A percentile compares a stretch with the other conserved stretches of the same genome.
Conservation (phyloP, 37 sponge, comb jelly and placozoan species). For the Spongia lamella region DNA sequence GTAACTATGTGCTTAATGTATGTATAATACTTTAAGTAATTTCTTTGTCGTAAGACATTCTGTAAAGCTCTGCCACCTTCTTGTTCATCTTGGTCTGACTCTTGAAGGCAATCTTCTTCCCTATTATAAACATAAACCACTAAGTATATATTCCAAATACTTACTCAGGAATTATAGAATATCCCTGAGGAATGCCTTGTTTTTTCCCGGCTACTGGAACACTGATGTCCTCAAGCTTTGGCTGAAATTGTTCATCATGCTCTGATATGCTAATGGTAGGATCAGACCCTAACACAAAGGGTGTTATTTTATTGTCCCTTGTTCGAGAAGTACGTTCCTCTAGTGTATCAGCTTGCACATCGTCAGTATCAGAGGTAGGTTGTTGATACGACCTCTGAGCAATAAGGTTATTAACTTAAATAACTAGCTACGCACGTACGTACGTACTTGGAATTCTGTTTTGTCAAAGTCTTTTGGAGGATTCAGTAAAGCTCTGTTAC, state of each 20-base stretch:
- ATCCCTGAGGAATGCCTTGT: slow-evolving; percentile 15
- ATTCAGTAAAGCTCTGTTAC: slow-evolving; percentile 43
- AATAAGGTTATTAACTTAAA: neutral
- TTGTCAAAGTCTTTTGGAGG: slow-evolving; percentile 13
- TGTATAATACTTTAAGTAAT: slow-evolving; percentile 30
- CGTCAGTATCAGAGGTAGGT: too few relatives aligned
- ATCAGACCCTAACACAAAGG: slow-evolving; percentile 73
- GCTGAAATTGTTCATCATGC: slow-evolving; percentile 39
- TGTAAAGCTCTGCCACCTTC: slow-evolving; percentile 22
- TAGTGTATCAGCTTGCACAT: too few relatives aligned
- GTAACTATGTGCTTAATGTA: neutral
- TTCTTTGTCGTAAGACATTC: slow-evolving; percentile 49
- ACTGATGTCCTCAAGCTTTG: slow-evolving; percentile 25
- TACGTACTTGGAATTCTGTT: slow-evolving; percentile 14
- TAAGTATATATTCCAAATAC: neutral
- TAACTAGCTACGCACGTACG: neutral
- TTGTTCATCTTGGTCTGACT: neutral
- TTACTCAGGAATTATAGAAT: slow-evolving; percentile 57
- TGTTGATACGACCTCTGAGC: neutral
- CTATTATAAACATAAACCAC: neutral
- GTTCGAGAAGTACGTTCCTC: slow-evolving; percentile 40
- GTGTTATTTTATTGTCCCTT: slow-evolving; percentile 65
- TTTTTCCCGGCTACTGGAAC: slow-evolving; percentile 47
- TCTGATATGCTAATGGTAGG: slow-evolving; percentile 20
- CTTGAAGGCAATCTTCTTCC: neutral